phyloP scores from a whole-genome alignment of 2,797 vertebrate species.

The Columba guinea region DNA sequence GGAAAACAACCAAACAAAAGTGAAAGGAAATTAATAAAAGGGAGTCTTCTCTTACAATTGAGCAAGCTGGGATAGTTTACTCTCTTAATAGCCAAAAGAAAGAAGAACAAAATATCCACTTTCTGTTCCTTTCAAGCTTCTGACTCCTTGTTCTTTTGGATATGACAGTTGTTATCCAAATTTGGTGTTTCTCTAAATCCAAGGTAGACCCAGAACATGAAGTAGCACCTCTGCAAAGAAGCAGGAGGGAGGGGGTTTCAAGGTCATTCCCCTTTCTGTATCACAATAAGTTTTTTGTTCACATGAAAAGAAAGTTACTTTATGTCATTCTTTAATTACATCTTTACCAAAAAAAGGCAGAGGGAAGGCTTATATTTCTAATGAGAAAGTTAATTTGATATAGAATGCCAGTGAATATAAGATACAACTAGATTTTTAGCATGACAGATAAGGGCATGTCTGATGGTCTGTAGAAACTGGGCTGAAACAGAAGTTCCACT shows the following conservation, averaged over 20 bases:
- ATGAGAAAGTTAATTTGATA: neutral
- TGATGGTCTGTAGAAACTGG: neutral
- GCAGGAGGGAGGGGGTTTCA: neutral
- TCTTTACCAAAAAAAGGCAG: neutral
- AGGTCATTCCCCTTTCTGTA: neutral
- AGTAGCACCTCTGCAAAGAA: neutral
- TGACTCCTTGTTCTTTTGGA: neutral
- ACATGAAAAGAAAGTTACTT: neutral
- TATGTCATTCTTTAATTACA: neutral
- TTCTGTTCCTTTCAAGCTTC: neutral
- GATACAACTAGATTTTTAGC: no score
- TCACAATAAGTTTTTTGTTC: neutral
- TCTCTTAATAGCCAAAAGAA: neutral
- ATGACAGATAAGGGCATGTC: no score
- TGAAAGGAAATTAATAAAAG: neutral
- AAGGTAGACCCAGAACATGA: neutral
- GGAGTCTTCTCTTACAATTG: neutral
- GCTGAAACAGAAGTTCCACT: neutral
- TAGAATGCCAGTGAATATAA: no score
- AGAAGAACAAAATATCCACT: neutral
- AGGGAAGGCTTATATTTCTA: neutral
- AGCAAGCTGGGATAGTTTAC: neutral
- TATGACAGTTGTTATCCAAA: neutral
- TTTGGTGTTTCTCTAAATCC: neutral
- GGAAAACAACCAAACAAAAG: neutral